phyloP scores from a whole-genome alignment of 2,113 vertebrate species.

The Nasalis larvatus region DNA sequence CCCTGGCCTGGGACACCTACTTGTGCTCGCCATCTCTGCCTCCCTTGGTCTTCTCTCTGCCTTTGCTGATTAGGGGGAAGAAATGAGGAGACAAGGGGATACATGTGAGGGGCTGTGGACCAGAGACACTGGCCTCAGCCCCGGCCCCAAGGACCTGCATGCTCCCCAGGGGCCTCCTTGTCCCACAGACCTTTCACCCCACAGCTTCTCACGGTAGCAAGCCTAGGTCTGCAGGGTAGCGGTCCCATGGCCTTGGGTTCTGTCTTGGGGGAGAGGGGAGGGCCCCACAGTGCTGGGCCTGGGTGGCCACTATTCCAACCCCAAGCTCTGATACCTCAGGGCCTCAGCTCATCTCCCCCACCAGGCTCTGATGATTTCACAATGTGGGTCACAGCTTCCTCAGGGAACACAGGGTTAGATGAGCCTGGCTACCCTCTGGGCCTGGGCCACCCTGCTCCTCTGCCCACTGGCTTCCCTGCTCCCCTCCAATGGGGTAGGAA shows the following conservation, averaged over 20 bases:
- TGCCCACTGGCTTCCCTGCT: background rate
- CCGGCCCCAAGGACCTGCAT: background rate
- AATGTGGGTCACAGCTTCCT: background rate
- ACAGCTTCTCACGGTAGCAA: background rate
- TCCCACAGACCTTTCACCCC: background rate
- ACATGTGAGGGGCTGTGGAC: constrained; percentile 18
- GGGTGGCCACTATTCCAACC: background rate
- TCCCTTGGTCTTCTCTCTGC: constrained; percentile 84
- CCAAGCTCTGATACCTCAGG: background rate
- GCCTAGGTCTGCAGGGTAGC: background rate
- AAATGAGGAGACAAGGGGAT: constrained; percentile 69
- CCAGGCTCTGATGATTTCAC: background rate
- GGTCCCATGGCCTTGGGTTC: accelerated
- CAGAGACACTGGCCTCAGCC: constrained; percentile 16
- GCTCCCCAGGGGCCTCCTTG: background rate
- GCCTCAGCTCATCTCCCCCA: background rate
- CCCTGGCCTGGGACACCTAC: constrained; percentile 81
- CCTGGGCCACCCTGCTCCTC: background rate
- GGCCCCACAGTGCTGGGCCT: background rate
- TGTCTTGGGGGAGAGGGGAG: background rate
- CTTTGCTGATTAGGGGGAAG: constrained; percentile 81
- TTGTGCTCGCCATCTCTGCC: constrained; percentile 82
- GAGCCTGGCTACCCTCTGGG: background rate
- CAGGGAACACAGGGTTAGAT: background rate
- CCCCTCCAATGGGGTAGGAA: background rate